phyloP scores from a whole-genome alignment of 2,113 vertebrate species.

The Sterna hirundo region DNA sequence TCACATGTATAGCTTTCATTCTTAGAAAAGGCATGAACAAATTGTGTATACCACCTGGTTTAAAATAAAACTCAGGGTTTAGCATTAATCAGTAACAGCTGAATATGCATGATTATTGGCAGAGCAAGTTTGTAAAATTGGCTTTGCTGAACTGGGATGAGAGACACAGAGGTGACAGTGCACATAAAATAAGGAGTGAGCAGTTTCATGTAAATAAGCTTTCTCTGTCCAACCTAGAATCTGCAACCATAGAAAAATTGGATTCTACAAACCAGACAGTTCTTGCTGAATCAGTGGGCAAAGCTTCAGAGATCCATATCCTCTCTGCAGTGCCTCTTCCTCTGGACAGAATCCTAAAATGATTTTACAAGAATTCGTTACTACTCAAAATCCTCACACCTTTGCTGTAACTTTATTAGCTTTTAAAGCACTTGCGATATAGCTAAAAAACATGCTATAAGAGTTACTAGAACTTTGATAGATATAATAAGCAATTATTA shows the following conservation, averaged over 20 bases:
- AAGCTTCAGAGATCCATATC: constrained; percentile 20
- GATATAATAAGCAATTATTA: constrained; percentile 65
- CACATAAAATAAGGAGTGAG: constrained; percentile 37
- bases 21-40: neutral
- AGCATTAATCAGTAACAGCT: constrained; percentile 48
- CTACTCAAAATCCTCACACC: neutral
- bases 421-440: constrained; percentile 30
- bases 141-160: constrained; percentile 29
- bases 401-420: constrained; percentile 42
- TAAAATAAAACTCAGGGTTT: constrained; percentile 25
- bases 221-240: constrained; percentile 18
- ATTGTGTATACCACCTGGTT: neutral
- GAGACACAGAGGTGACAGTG: constrained; percentile 27
- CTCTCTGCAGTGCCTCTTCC: neutral
- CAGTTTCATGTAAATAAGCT: constrained; percentile 57
- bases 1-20: neutral
- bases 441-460: constrained; percentile 31
- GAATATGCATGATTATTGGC: constrained; percentile 52
- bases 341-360: constrained; percentile 33
- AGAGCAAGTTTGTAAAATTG: constrained; percentile 26
- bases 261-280: constrained; percentile 35
- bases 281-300: constrained; percentile 51
- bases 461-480: constrained; percentile 46
- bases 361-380: constrained; percentile 30
- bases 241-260: constrained; percentile 34